These are phyloP conservation scores for Crambe crambe DNA, from an alignment of 37 sponge, comb jelly and placozoan genomes.

Conservation along the genomic window DNA sequence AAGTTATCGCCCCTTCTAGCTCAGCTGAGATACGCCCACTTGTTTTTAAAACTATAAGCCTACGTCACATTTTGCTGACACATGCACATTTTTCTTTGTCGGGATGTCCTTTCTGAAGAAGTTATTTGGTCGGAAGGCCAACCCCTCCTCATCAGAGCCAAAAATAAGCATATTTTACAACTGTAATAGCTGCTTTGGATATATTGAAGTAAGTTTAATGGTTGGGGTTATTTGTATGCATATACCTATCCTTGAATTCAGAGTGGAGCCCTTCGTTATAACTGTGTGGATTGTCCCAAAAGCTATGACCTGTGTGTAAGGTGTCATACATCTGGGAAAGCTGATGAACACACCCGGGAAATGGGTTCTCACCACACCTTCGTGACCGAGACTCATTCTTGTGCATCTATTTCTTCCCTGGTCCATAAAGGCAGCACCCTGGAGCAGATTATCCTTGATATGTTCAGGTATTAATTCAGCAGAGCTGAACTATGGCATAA, in stretches of 20 bases:
- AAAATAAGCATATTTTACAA: not conserved
- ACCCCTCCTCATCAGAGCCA: not conserved
- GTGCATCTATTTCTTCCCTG: not conserved
- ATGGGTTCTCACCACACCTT: constrained; percentile 11
- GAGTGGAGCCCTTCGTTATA: constrained; percentile 26
- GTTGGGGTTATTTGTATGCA: not conserved
- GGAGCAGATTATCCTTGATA: constrained; percentile 2
- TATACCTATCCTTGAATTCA: not conserved
- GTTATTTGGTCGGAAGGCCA: not conserved
- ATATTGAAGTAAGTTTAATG: not conserved
- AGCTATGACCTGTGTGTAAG: constrained; percentile 50
- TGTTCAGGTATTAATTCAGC: not conserved
- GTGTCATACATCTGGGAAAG: constrained; percentile 29
- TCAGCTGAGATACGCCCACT: no score
- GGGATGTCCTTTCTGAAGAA: not conserved
- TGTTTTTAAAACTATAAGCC: no score
- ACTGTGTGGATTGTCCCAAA: constrained; percentile 37
- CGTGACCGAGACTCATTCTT: constrained; percentile 7
- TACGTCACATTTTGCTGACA: no score
- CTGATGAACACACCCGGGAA: constrained; percentile 16
- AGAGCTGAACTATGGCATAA: not conserved
- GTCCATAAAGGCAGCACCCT: not conserved
- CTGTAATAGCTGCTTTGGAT: not conserved
- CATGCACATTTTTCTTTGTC: no score
- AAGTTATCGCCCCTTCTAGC: no score